Evolutionary conservation across 2,888 invertebrate genomes (phyloP).

Genomic region (Drosophila gaucha): DNA sequence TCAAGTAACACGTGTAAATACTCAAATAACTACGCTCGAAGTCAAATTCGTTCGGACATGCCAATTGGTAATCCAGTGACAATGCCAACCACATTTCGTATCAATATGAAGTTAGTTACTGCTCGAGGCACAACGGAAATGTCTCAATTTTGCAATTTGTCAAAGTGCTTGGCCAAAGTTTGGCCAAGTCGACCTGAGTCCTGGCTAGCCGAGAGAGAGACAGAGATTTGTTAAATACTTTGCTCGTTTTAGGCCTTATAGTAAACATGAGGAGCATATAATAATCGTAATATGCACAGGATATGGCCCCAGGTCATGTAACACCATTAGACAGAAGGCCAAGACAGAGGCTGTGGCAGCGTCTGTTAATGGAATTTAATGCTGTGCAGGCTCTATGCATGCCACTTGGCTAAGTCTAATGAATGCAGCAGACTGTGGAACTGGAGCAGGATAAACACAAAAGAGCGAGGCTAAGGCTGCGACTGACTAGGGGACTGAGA

Average conservation of each 20-base stretch:
- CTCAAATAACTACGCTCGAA: constrained; percentile 11
- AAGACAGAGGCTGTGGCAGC: constrained; percentile 15
- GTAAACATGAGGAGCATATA: constrained; percentile 19
- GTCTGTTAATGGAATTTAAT: constrained; percentile 71
- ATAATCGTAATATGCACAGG: constrained; percentile 51
- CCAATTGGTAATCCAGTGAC: constrained; percentile 31
- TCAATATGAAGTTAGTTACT: constrained; percentile 5
- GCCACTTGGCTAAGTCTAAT: constrained; percentile 76
- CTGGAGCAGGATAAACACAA: constrained; percentile 70
- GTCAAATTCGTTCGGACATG: constrained; percentile 34
- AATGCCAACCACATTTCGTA: constrained; percentile 9
- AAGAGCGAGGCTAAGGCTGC: constrained; percentile 37
- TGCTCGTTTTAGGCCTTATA: constrained; percentile 18
- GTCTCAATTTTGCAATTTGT: constrained; percentile 41
- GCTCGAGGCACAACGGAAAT: constrained; percentile 2
- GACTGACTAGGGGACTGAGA: background rate
- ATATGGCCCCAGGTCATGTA: constrained; percentile 62
- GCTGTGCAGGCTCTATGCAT: constrained; percentile 32
- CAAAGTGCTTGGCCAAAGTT: constrained; percentile 31
- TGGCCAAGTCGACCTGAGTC: constrained; percentile 24
- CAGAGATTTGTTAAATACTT: constrained; percentile 30
- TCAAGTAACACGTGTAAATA: constrained; percentile 55
- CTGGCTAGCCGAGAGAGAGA: constrained; percentile 15
- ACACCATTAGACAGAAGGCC: constrained; percentile 61
- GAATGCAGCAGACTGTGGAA: constrained; percentile 78